Conservation (phyloP, 2,113 vertebrate genomes). For the Pterocles orientalis region DNA sequence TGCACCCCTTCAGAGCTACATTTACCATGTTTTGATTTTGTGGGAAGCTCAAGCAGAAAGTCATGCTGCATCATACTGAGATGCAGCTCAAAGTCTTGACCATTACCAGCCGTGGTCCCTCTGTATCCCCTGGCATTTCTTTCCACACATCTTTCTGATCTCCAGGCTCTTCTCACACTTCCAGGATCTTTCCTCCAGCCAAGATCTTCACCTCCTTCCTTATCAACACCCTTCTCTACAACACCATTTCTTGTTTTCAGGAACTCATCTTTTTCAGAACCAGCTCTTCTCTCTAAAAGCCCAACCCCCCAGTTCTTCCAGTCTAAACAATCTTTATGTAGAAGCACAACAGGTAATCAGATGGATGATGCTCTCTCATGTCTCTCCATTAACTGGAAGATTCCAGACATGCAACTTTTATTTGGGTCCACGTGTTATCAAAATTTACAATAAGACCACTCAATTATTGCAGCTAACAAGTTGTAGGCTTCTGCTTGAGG, state of each 20-base stretch:
- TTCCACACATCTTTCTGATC: neutral
- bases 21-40: neutral
- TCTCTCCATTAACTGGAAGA: neutral
- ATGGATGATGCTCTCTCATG: neutral
- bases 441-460: neutral
- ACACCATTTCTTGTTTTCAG: neutral
- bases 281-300: neutral
- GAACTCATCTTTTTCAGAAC: neutral
- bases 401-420: neutral
- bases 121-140: neutral
- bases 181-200: neutral
- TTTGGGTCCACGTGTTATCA: neutral
- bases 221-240: neutral
- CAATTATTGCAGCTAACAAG: accelerated
- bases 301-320: neutral
- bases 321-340: neutral
- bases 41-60: neutral
- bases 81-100: neutral
- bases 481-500: neutral
- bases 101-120: neutral
- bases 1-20: neutral
- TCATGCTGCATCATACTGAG: neutral
- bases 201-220: neutral
- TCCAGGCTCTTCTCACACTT: neutral
- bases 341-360: neutral